These are phyloP conservation scores for Gallinago nigripennis DNA, from an alignment of 2,797 vertebrate species.

Conservation along the genomic window DNA sequence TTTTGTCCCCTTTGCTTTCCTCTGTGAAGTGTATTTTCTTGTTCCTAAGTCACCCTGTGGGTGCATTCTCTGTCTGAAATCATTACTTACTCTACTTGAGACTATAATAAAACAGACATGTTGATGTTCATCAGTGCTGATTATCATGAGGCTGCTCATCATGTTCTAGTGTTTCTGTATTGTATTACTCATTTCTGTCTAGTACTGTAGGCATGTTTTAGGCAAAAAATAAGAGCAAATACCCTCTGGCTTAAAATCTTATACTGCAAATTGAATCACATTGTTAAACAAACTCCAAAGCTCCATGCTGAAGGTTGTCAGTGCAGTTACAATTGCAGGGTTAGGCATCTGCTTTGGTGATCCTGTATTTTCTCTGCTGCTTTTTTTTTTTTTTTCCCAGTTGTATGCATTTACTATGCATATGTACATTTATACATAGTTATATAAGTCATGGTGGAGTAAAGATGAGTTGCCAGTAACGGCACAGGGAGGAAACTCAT, in stretches of 20 bases:
- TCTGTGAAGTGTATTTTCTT: not conserved
- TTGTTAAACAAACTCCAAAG: not conserved
- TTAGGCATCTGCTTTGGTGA: not conserved
- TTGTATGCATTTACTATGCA: not conserved
- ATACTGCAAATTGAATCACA: not conserved
- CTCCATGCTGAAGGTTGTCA: not conserved
- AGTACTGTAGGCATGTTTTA: not conserved
- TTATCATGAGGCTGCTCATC: not conserved
- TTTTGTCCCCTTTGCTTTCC: not conserved
- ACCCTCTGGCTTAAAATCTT: not conserved
- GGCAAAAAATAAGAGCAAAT: not conserved
- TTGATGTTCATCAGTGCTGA: not conserved
- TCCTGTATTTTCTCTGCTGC: not conserved
- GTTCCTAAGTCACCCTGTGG: not conserved
- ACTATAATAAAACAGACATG: not conserved
- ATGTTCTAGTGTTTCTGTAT: not conserved
- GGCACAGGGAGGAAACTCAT: not conserved
- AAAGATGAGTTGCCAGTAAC: not conserved
- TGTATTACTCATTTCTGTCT: not conserved
- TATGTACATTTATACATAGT: no score
- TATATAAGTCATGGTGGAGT: not conserved
- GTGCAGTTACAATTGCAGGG: not conserved
- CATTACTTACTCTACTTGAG: not conserved
- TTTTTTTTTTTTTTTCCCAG: not conserved
- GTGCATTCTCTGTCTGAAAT: not conserved